phyloP scores from a whole-genome alignment of 2,113 vertebrate genomes.

The Petrocephalus microphthalmus region DNA sequence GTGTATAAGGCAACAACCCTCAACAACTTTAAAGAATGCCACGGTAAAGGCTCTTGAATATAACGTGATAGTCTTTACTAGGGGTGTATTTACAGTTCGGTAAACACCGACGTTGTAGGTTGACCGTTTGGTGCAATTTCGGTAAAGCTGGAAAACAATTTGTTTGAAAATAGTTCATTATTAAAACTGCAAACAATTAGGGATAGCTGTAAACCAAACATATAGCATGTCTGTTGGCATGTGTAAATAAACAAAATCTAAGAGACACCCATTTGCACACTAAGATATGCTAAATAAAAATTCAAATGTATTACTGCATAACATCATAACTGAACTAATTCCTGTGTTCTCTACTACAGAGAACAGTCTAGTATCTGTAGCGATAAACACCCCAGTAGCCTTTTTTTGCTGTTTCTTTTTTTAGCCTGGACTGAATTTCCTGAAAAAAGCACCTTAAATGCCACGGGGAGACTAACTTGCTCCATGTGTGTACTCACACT shows the following conservation, averaged over 20 bases:
- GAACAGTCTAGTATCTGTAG: not conserved
- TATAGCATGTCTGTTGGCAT: not conserved
- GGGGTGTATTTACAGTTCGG: not conserved
- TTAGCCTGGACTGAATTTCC: not conserved
- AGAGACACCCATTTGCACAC: not conserved
- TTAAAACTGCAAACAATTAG: not conserved
- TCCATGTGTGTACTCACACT: too few species aligned
- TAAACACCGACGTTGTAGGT: not conserved
- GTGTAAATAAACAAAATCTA: not conserved
- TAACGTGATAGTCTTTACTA: not conserved
- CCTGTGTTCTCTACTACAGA: not conserved
- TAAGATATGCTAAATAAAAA: not conserved
- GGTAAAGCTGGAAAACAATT: not conserved
- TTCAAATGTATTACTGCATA: not conserved
- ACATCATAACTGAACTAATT: not conserved
- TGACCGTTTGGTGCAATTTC: not conserved
- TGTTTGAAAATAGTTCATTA: not conserved
- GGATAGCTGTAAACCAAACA: not conserved
- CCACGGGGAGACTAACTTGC: not conserved
- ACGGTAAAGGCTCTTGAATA: not conserved
- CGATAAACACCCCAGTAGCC: not conserved
- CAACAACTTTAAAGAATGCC: not conserved
- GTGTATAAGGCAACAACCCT: not conserved
- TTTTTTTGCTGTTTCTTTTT: not conserved
- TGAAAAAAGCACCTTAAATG: not conserved